These are phyloP conservation scores for Drosophila planitibia DNA, from an alignment of 2,888 invertebrate species.

Conservation along the genomic window DNA sequence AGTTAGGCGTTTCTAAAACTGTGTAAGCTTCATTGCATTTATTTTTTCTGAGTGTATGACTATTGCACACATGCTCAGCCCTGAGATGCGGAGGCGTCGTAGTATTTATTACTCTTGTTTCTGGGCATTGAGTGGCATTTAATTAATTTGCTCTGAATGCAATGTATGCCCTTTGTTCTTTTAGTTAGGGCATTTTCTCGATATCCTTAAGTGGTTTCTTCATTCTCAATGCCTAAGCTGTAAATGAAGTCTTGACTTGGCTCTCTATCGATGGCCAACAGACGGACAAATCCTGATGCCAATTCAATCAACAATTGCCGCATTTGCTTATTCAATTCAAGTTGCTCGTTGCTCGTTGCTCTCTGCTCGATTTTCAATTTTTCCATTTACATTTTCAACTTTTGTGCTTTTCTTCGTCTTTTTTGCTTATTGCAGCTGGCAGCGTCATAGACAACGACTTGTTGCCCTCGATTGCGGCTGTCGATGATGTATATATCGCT, in stretches of 20 bases:
- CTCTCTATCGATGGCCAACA: slow-evolving; percentile 8
- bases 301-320: slow-evolving; percentile 59
- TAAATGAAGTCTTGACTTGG: slow-evolving; percentile 40
- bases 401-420: slow-evolving; percentile 2
- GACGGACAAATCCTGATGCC: slow-evolving; percentile 18
- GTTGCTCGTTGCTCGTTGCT: slow-evolving; percentile 9
- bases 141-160: slow-evolving; percentile 72
- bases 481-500: slow-evolving; percentile 74
- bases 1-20: no score
- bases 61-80: slow-evolving; percentile 18
- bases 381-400: slow-evolving; percentile 21
- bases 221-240: slow-evolving; percentile 45
- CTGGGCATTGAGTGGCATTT: slow-evolving; percentile 73
- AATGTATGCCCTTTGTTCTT: slow-evolving; percentile 22
- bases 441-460: slow-evolving; percentile 58
- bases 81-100: neutral
- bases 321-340: slow-evolving; percentile 47
- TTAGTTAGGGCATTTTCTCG: slow-evolving; percentile 13
- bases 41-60: slow-evolving; percentile 17
- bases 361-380: slow-evolving; percentile 11
- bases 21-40: neutral
- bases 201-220: slow-evolving; percentile 41
- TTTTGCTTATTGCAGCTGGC: slow-evolving; percentile 34
- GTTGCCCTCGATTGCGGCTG: slow-evolving; percentile 66
- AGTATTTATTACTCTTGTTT: slow-evolving; percentile 27